These are phyloP conservation scores for Agriopis leucophaearia DNA, from an alignment of 2,888 invertebrate genomes.

Conservation along the genomic window DNA sequence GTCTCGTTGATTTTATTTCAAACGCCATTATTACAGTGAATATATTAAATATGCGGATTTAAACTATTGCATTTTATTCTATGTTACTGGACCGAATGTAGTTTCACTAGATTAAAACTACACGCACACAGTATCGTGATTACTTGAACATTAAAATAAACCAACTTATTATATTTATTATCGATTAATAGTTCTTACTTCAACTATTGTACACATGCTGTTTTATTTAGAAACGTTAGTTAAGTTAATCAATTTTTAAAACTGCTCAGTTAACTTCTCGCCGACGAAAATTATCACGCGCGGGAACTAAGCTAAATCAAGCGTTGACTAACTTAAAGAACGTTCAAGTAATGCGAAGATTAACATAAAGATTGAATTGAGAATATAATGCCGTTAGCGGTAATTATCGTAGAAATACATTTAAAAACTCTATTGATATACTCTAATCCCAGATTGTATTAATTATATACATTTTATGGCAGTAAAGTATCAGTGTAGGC, in stretches of 20 bases:
- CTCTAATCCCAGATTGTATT: neutral
- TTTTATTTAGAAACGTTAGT: too few species aligned
- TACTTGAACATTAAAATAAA: neutral
- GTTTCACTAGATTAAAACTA: neutral
- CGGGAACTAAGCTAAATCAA: too few species aligned
- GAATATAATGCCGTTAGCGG: neutral
- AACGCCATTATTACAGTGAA: slow-evolving; percentile 5
- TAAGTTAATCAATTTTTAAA: too few species aligned
- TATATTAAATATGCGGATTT: neutral
- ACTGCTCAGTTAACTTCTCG: too few species aligned
- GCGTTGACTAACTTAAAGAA: too few species aligned
- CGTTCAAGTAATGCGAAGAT: too few species aligned
- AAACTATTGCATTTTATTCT: neutral
- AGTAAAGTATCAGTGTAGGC: neutral
- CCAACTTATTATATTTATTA: neutral
- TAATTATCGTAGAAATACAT: neutral
- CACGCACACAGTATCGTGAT: neutral
- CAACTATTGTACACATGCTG: too few species aligned
- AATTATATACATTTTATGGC: neutral
- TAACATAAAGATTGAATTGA: neutral
- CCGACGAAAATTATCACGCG: too few species aligned
- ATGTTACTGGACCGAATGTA: neutral
- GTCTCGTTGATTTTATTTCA: neutral
- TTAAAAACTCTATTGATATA: neutral
- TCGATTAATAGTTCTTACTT: too few species aligned